These are phyloP conservation scores for Spea multiplicata DNA, from an alignment of 2,113 vertebrate genomes.

Conservation along the genomic window DNA sequence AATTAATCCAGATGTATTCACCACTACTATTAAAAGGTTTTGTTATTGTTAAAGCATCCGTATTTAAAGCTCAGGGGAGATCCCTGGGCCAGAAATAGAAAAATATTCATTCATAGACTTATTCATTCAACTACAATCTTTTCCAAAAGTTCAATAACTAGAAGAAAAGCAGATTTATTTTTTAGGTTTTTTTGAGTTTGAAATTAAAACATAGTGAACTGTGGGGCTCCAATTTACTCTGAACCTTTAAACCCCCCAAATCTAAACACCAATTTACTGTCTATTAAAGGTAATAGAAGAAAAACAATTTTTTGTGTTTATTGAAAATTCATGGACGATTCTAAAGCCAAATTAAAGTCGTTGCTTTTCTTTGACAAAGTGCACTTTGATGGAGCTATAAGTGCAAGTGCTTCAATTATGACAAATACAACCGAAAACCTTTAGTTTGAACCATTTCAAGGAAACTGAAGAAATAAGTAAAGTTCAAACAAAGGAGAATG, in stretches of 20 bases:
- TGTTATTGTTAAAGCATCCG: neutral
- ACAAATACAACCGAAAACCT: neutral
- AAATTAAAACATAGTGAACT: no score
- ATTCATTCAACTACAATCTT: neutral
- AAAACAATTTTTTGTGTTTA: no score
- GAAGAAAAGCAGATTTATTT: no score
- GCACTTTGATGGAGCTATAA: neutral
- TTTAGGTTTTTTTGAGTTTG: no score
- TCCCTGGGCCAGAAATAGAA: neutral
- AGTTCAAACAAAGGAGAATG: constrained; percentile 10
- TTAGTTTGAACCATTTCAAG: neutral
- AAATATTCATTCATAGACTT: neutral
- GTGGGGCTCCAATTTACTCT: no score
- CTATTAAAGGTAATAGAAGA: no score
- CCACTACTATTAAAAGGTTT: neutral
- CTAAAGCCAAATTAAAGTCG: neutral
- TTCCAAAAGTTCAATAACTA: no score
- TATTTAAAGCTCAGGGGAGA: neutral
- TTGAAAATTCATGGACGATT: no score
- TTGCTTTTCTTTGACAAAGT: neutral
- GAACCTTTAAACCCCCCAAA: no score
- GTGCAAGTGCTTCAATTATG: neutral
- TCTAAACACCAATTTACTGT: no score
- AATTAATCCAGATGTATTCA: neutral
- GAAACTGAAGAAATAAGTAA: neutral